These are phyloP conservation scores for Trichogramma evanescens DNA, from an alignment of 2,888 invertebrate species.

Conservation along the genomic window DNA sequence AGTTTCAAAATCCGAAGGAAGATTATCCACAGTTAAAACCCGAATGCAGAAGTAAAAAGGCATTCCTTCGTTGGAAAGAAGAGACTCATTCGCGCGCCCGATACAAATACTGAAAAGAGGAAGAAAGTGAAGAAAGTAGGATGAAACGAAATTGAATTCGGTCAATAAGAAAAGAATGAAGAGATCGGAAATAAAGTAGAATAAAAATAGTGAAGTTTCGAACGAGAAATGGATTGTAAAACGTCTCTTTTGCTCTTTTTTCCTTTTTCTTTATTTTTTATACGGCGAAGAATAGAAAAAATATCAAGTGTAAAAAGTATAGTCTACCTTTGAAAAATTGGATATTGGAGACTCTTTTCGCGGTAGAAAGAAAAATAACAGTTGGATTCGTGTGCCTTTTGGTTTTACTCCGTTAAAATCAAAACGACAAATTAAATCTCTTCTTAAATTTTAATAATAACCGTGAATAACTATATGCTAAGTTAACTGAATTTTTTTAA, in stretches of 20 bases:
- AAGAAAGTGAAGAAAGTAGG: slow-evolving; percentile 3
- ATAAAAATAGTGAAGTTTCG: too few relatives aligned
- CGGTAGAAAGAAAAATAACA: too few relatives aligned
- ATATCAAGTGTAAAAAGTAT: background rate
- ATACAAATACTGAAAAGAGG: slow-evolving; percentile 4
- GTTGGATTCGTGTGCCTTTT: too few relatives aligned
- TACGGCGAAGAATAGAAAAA: too few relatives aligned
- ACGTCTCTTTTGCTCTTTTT: too few relatives aligned
- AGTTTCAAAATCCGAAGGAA: slow-evolving; percentile 7
- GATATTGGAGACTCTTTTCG: background rate
- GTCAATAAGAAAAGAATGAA: slow-evolving; percentile 18
- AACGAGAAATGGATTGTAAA: too few relatives aligned
- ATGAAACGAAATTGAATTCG: slow-evolving; percentile 17
- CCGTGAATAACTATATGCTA: too few relatives aligned
- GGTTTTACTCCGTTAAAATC: too few relatives aligned
- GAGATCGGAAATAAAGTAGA: background rate
- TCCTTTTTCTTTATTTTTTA: too few relatives aligned
- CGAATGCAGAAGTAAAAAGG: slow-evolving; percentile 2
- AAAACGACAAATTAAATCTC: too few relatives aligned
- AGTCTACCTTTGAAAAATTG: background rate
- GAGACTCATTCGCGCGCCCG: background rate
- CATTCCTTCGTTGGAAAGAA: slow-evolving; percentile 5
- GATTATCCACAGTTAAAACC: slow-evolving; percentile 3
- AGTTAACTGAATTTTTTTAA: too few relatives aligned
- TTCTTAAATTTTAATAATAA: too few relatives aligned